These are phyloP conservation scores for Alectura lathami DNA, from an alignment of 2,113 vertebrate species.

Conservation along the genomic window DNA sequence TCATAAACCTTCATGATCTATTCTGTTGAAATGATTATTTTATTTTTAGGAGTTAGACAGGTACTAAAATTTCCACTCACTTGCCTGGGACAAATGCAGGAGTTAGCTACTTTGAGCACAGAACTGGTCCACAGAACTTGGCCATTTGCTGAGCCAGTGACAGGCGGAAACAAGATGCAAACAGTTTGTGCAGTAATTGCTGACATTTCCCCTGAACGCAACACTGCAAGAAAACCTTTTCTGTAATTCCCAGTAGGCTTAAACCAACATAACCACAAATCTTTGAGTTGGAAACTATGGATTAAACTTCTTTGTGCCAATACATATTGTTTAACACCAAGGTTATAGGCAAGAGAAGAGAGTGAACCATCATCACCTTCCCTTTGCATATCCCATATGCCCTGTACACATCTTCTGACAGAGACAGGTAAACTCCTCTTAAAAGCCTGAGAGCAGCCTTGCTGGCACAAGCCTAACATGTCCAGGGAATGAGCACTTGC, in stretches of 20 bases:
- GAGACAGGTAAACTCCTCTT: background rate
- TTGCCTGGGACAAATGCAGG: background rate
- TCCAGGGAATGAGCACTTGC: background rate
- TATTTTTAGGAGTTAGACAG: background rate
- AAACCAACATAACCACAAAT: background rate
- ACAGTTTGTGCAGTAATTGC: background rate
- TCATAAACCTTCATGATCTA: background rate
- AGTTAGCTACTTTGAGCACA: fast-evolving
- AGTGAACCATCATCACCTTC: background rate
- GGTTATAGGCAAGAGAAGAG: background rate
- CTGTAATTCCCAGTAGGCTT: background rate
- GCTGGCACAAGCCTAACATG: background rate
- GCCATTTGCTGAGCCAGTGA: background rate
- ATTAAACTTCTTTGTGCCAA: background rate
- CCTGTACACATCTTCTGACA: background rate
- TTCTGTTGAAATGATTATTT: background rate
- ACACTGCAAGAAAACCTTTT: background rate
- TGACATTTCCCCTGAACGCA: background rate
- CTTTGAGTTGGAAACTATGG: background rate
- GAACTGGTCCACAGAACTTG: background rate
- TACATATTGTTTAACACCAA: fast-evolving
- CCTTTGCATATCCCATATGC: background rate
- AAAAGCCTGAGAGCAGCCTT: background rate
- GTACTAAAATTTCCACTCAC: background rate
- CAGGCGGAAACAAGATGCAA: background rate